phyloP scores from a whole-genome alignment of 2,113 vertebrate species.

The Nymphicus hollandicus region DNA sequence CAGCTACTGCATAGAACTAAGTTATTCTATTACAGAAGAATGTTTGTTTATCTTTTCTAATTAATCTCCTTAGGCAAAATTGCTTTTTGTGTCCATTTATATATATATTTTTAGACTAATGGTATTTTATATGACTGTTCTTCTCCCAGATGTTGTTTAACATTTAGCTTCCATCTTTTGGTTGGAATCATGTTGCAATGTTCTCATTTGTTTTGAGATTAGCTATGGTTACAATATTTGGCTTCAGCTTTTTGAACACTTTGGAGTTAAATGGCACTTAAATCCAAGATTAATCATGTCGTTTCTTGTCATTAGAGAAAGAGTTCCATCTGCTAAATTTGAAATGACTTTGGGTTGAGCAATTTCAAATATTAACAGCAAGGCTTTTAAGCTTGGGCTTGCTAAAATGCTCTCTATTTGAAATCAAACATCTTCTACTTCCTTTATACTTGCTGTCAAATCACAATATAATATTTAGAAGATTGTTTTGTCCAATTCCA shows the following conservation, averaged over 20 bases:
- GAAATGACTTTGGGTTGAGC: not conserved
- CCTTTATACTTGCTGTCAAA: not conserved
- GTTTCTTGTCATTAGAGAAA: not conserved
- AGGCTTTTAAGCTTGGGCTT: not conserved
- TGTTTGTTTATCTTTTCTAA: not conserved
- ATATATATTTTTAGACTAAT: not conserved
- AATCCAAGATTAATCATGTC: slow-evolving; percentile 19
- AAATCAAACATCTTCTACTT: not conserved
- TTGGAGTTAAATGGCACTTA: not conserved
- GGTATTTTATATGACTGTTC: not conserved
- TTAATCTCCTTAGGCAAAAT: not conserved
- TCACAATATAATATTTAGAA: not conserved
- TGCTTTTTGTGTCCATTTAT: not conserved
- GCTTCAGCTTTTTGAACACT: not conserved
- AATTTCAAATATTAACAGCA: not conserved
- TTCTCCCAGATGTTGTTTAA: not conserved
- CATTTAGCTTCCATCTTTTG: not conserved
- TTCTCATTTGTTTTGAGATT: slow-evolving; percentile 29
- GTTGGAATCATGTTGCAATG: not conserved
- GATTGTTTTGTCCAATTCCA: not conserved
- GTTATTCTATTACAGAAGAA: not conserved
- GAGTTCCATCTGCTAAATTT: slow-evolving; percentile 10
- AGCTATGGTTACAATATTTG: slow-evolving; percentile 24
- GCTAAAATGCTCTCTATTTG: not conserved
- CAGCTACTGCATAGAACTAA: not conserved